Evolutionary conservation across 2,113 vertebrate species (phyloP), one percentile per base, ranked within the genome.

Genomic region (Falcunculus frontatus): DNA sequence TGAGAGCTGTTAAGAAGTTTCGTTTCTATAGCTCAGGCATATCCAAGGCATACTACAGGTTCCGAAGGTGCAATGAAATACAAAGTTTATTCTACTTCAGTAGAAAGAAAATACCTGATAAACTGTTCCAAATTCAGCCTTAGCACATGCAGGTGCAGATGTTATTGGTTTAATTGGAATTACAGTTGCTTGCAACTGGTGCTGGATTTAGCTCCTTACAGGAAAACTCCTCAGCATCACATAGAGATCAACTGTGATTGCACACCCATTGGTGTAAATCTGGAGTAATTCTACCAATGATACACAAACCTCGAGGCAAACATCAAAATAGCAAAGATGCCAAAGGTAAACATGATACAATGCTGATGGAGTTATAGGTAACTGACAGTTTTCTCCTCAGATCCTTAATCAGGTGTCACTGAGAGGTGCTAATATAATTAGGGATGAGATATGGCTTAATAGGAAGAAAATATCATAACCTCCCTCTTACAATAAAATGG

Each of bases 381-480:
- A 59, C 77, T 83, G 93, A 65, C 84, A 85, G 62, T 47, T 96
- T 91, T 42, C 63, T 81, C 78, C 60, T 75, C 81, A 68, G 57
- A 77, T 95, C 72, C 84, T 95, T 96, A 95, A 94, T 87, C 95
- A 93, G 79, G 62, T 93, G 81, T 86, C 96, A 94, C 59, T 32
- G 76, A 90, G 67, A 95, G 65, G 84, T 47, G 32, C 76, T 95
- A 84, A 91, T 59, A 84, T 88, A 96, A 97, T 97, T 96, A 97
- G 84, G 35, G 87, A 96, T 97, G 97, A 97, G 94, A 47, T 96
- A 97, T 97, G 97, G 92, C 91, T 91, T 93, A 93, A 96, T 95
- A 96, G 93, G 56, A 95, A 72, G 92, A 76, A 96, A 93, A 95
- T 93, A 95, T 72, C 92, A 92, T 63, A 92, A 83, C 83, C 87